Evolutionary conservation across 2,888 invertebrate genomes (phyloP).

Genomic region (Tethea ocularis): DNA sequence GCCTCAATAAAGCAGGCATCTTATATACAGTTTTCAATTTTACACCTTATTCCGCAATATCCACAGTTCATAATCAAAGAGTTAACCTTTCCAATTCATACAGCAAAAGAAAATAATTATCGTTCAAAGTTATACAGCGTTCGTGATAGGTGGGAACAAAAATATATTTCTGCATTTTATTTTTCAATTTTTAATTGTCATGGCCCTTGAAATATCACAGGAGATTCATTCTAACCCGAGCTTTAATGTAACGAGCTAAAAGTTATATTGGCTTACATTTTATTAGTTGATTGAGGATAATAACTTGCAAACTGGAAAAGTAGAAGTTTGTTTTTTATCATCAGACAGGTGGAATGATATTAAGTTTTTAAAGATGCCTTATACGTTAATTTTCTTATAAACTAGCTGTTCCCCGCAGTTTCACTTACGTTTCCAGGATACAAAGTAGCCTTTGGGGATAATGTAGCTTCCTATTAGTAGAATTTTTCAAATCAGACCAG

Average conservation of each 20-base stretch:
- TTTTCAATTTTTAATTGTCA: conserved; percentile 27
- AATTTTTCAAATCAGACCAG: no score
- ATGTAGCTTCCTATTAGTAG: no score
- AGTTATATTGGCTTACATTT: not conserved
- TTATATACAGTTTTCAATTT: not conserved
- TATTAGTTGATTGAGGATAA: conserved; percentile 4
- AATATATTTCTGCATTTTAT: conserved; percentile 21
- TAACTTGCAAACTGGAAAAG: conserved; percentile 17
- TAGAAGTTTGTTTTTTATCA: conserved; percentile 24
- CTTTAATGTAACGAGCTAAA: not conserved
- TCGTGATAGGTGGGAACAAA: conserved; percentile 18
- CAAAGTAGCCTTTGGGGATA: no score
- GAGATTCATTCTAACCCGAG: not conserved
- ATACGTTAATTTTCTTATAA: conserved; percentile 9
- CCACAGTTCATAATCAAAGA: not conserved
- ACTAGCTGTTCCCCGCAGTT: no score
- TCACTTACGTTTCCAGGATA: no score
- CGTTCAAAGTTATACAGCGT: conserved; percentile 20
- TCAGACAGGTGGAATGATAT: conserved; percentile 25
- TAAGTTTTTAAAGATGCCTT: conserved; percentile 19
- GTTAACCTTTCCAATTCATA: conserved; percentile 12
- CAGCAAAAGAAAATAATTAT: conserved; percentile 21
- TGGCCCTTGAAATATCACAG: conserved; percentile 17
- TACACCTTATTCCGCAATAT: not conserved
- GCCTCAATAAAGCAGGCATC: not conserved